Evolutionary conservation across 2,888 invertebrate species (phyloP).

Genomic region (Lasiommata megera): DNA sequence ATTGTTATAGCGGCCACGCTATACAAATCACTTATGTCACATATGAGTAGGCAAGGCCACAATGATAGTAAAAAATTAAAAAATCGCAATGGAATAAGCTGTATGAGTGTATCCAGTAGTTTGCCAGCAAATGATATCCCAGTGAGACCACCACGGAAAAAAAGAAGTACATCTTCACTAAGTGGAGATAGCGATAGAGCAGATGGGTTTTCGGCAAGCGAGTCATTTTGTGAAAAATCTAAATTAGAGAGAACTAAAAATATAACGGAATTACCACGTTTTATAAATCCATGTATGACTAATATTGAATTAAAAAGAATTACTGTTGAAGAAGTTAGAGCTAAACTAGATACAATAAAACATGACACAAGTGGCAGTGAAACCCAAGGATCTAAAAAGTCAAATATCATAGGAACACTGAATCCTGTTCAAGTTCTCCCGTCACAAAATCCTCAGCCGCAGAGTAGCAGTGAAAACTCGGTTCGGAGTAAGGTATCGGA

Average conservation of each 20-base stretch:
- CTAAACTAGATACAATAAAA: conserved; percentile 76
- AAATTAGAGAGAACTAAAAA: conserved; percentile 81
- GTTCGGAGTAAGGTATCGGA: conserved; percentile 68
- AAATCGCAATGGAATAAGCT: conserved; percentile 88
- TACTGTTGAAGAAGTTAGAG: conserved; percentile 80
- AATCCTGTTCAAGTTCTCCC: conserved; percentile 41
- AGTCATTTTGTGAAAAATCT: conserved; percentile 71
- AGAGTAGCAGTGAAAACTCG: conserved; percentile 67
- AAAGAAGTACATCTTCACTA: conserved; percentile 84
- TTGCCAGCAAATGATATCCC: conserved; percentile 76
- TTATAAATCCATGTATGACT: conserved; percentile 57
- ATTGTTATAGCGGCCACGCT: conserved; percentile 95
- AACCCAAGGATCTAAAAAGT: conserved; percentile 77
- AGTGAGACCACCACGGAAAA: conserved; percentile 87
- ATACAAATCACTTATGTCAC: conserved; percentile 92
- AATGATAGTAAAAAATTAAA: conserved; percentile 81
- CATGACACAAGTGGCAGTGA: conserved; percentile 72
- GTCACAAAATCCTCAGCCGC: conserved; percentile 43
- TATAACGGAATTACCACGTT: conserved; percentile 79
- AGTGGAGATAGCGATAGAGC: conserved; percentile 83
- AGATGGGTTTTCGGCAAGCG: conserved; percentile 72
- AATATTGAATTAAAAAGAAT: conserved; percentile 68
- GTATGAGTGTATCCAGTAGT: conserved; percentile 88
- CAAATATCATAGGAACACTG: conserved; percentile 47
- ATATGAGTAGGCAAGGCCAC: conserved; percentile 84